Conservation (phyloP, 1,140 invertebrate species). For the Drosophila sturtevanti region DNA sequence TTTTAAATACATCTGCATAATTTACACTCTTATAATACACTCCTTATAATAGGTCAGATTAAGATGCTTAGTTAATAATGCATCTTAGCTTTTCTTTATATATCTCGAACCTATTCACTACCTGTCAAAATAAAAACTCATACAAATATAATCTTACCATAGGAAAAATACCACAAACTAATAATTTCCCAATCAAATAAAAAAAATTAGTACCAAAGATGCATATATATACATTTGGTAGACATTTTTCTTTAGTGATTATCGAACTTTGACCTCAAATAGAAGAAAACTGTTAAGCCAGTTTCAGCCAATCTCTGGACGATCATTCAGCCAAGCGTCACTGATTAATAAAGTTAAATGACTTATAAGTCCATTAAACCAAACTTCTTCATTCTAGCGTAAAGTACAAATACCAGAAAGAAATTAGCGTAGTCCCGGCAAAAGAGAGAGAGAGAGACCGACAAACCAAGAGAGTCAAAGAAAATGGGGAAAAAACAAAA, state of each 20-base stretch:
- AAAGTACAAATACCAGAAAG: slow-evolving; percentile 63
- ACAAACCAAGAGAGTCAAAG: not conserved
- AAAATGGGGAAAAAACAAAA: slow-evolving; percentile 4
- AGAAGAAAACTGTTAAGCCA: not conserved
- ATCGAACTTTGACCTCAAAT: slow-evolving; percentile 5
- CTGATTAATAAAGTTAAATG: slow-evolving; percentile 75
- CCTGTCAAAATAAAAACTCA: no score
- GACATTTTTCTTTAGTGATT: slow-evolving; percentile 7
- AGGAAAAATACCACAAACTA: no score
- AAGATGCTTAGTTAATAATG: no score
- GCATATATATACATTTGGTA: not conserved
- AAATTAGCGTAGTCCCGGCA: slow-evolving; percentile 53
- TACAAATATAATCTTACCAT: no score
- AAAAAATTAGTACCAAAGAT: no score
- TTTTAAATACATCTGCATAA: no score
- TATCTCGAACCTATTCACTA: no score
- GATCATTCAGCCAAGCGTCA: slow-evolving; percentile 54
- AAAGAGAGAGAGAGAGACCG: slow-evolving; percentile 15
- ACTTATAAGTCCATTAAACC: slow-evolving; percentile 73
- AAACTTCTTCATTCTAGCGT: slow-evolving; percentile 64
- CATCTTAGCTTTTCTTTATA: no score
- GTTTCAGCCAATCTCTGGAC: slow-evolving; percentile 1
- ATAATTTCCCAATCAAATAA: no score
- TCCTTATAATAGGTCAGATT: no score
- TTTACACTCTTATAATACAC: no score